A percentile compares a stretch with the other conserved stretches of the same genome.
These are phyloP conservation scores for Drosophila silvestris DNA, from an alignment of 2,888 invertebrate genomes.

Conservation along the genomic window DNA sequence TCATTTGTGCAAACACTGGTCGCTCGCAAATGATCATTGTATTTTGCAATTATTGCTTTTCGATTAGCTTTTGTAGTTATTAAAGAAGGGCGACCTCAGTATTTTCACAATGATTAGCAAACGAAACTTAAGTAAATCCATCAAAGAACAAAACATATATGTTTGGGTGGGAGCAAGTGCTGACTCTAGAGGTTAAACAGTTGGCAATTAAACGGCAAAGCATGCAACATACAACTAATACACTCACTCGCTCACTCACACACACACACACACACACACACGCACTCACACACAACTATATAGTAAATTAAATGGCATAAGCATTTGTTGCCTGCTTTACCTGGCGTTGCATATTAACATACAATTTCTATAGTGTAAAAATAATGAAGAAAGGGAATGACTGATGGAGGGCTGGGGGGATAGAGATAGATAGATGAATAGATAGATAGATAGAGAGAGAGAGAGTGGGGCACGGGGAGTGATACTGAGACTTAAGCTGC, in stretches of 20 bases:
- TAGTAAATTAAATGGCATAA: not conserved
- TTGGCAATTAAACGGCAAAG: constrained; percentile 29
- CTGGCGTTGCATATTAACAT: constrained; percentile 13
- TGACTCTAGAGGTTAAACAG: constrained; percentile 56
- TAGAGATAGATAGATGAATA: not conserved
- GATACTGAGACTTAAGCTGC: constrained; percentile 20
- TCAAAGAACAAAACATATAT: constrained; percentile 51
- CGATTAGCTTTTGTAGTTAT: constrained; percentile 4
- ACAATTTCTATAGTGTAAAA: not conserved
- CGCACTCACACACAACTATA: not conserved
- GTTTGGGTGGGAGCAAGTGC: constrained; percentile 50
- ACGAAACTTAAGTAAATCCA: constrained; percentile 58
- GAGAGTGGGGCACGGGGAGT: not conserved
- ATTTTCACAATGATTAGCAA: constrained; percentile 20
- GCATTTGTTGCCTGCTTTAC: constrained; percentile 38
- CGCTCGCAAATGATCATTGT: not conserved
- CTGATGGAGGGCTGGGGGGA: not conserved
- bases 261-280: not conserved
- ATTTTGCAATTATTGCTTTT: not conserved
- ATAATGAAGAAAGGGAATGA: not conserved
- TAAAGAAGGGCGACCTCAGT: not conserved
- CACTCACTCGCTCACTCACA: not conserved
- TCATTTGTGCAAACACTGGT: constrained; percentile 10
- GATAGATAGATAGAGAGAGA: not conserved
- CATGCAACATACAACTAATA: constrained; percentile 22